Evolutionary conservation across 1,140 invertebrate genomes (phyloP), one percentile per base, ranked within the genome.

Genomic region (Drosophila pallidifrons): DNA sequence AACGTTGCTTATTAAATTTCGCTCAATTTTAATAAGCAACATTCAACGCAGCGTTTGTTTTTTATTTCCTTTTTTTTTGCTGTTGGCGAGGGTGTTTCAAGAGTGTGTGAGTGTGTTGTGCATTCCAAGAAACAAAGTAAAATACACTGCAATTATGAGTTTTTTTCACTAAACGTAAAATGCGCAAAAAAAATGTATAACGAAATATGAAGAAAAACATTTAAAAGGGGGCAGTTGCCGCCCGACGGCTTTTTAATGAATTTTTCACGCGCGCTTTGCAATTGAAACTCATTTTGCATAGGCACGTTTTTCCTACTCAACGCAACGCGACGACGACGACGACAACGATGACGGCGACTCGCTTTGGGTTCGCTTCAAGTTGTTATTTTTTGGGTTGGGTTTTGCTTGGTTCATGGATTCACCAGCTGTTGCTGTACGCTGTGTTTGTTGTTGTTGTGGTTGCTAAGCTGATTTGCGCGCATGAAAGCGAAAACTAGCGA

Each of bases 401-500:
- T 46, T 35, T 2, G 13, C 35, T 66, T 64, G 16, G n/a, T 58
- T 69, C 57, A 67, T 43, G 51, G 49, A 15, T 30, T n/a, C 10
- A 8, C 32, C 41, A 43, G 57, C 49, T 75, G 54, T 59, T 30
- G 59, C 35, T 52, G 41, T 15, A 15, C 52, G 30, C 35, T 25
- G 5, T 28, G 45, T 38, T 38, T 52, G 38, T 43, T 46, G 16
- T 32, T 55, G 68, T 67, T 65, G 73, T 59, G 52, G 32, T 66
- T 82, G 59, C 77, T 81, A 59, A 58, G 77, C 74, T 77, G 82
- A 82, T 87, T 87, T 82, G 73, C 82, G 70, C 69, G 74, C 80
- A 75, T 81, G 85, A 83, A 89, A 89, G 85, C 85, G 85, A 89
- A 89, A 89, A 89, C 85, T 85, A 79, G 81, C 85, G 75, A 89